Evolutionary conservation across 2,797 vertebrate genomes (phyloP), one percentile per base, ranked within the genome.

Genomic region (Coccyzus lansbergi): DNA sequence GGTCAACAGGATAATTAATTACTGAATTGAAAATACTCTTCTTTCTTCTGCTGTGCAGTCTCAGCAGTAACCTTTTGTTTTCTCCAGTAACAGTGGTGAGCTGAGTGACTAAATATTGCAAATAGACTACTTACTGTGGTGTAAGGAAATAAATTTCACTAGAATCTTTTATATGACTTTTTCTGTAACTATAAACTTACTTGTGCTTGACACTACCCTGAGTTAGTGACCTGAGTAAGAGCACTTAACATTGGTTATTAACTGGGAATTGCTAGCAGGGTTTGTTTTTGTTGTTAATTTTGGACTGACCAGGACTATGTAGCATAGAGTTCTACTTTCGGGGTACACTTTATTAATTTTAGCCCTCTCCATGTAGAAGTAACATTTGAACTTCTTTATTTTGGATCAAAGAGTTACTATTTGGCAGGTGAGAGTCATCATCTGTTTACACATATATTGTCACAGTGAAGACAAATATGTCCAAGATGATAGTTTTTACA

Each of bases 71-170:
- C 11, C 0, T 10, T 29, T 58, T 68, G 18, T 28, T 28, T 36
- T 38, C 8, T 6, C 13, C 14, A 28, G 28, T 29, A 55, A 46
- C 5, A 40, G 3, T 0, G 0, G 51, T 15, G 9, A 77, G 70
- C 16, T 2, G 26, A 63, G 34, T 68, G 76, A 11, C 12, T 86
- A 33, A 74, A 67, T 91, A 78, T 49, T 75, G 6, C 9, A 80
- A 33, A 40, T 64, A 38, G 10, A 4, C 25, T 1, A 51, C 28
- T 63, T 83, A 16, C 5, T 68, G 6, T 49, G 59, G 8, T 28
- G 22, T 77, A 36, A 74, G 15, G 16, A 87, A 80, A 70, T 42
- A 51, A 72, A 22, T 63, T 16, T 91, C 18, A 52, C 13, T 72
- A 19, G 17, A 88, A 56, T 24, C 0, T 84, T 77, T 59, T 34